Base-by-base conservation (phyloP, 2,797 vertebrate genomes). In the Dromococcyx pavoninus region DNA sequence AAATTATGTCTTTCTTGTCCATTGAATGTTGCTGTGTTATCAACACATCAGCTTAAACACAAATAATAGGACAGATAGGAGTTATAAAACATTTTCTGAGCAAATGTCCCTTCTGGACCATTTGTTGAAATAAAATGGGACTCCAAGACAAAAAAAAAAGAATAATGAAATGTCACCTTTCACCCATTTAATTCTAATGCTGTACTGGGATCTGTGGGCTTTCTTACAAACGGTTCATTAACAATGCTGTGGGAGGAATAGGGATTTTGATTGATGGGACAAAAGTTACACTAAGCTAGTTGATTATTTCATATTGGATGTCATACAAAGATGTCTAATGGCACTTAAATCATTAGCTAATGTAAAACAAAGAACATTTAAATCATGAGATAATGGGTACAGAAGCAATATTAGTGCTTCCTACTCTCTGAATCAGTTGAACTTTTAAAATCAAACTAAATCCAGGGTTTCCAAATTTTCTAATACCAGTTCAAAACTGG, bases 241-340 rank as follows among this genome's bases (percentile, higher is more conserved):
- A 87, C 78, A 83, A 87, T 65, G 65, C 70, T 74, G 80, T 87
- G 74, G 78, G 78, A 96, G 83, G 66, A 93, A 93, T n/a, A 90
- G 62, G 41, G 64, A 82, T 6, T 86, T 89, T 96, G 95, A 97
- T 95, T 93, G 88, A 96, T 95, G 93, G 69, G 69, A 89, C 70
- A 60, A 81, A 17, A 66, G 81, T 91, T 88, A 60, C 6, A 7
- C 66, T 86, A 94, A 90, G 86, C 57, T 79, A 88, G 93, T 92
- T 95, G 96, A 96, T 96, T 93, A 96, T 97, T 97, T 96, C 95
- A 90, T 93, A 79, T 71, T 93, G 94, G 71, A 82, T 94, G 94
- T 95, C 96, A 93, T 79, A 84, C 62, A 96, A 95, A 92, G 80
- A 93, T 96, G 95, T 95, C 73, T 96, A 93, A 95, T 87, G 60